Evolutionary conservation across 2,888 invertebrate species (phyloP).

Genomic region (Rhingia rostrata): DNA sequence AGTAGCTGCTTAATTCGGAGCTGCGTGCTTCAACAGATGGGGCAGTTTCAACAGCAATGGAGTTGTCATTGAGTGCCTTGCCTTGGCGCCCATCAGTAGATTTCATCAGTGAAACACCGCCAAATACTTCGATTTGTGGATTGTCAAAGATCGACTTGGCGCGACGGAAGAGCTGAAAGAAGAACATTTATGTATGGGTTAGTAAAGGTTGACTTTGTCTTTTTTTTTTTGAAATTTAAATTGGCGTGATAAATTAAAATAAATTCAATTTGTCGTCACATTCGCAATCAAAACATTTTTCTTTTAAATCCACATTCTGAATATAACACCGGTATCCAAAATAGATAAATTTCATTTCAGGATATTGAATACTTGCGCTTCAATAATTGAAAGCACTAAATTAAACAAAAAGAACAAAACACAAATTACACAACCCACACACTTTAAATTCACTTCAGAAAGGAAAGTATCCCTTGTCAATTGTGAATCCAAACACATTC

Average conservation of each 20-base stretch:
- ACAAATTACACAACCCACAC: neutral
- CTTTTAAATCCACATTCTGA: conserved; percentile 5
- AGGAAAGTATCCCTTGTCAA: conserved; percentile 76
- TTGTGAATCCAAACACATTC: neutral
- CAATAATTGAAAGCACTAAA: too few species aligned
- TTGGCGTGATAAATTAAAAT: neutral
- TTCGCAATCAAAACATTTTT: neutral
- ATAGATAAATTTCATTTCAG: too few species aligned
- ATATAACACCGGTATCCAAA: too few species aligned
- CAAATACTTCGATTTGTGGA: conserved; percentile 85
- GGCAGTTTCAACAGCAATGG: conserved; percentile 84
- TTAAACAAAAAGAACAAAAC: too few species aligned
- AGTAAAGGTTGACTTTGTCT: neutral
- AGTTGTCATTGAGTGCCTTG: conserved; percentile 83
- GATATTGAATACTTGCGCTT: too few species aligned
- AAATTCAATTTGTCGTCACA: neutral
- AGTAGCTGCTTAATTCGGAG: conserved; percentile 85
- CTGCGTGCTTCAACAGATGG: conserved; percentile 84
- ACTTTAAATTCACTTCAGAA: conserved; percentile 66
- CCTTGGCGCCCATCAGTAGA: conserved; percentile 82
- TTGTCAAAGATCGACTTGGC: conserved; percentile 85
- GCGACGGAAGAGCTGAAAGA: conserved; percentile 84
- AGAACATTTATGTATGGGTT: neutral
- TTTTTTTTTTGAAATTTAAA: neutral
- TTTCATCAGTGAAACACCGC: conserved; percentile 84